Evolutionary conservation across 2,113 vertebrate species (phyloP), one percentile per base, ranked within the genome.

Genomic region (Chascanopsetta lugubris): DNA sequence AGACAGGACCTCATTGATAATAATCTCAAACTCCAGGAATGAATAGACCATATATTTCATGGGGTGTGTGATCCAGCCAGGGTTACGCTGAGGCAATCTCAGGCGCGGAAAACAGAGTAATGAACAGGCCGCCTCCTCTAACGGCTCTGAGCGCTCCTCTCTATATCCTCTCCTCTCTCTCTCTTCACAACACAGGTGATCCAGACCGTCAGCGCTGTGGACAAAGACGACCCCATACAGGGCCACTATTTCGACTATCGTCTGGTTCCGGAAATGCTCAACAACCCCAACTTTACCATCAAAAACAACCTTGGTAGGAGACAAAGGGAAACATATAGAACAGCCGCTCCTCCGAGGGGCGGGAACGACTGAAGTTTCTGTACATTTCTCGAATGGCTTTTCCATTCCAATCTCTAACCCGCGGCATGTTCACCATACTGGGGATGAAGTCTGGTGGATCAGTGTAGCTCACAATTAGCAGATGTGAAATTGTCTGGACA

Each of bases 241-340:
- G 97, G 97, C 63, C 97, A 99, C 90, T 95, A 93, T 76, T 99
- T 99, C 85, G 90, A 97, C 77, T 99, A 97, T 70, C 95, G 96
- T 38, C 94, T 99, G 43, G 91, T 95, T 58, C 95, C 95, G 1
- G 96, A 99, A 91, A 95, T 97, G 94, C 92, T 89, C 76, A 96
- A 96, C 90, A 99, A 99, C 72, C 97, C 97, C 26, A 99, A 99
- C 87, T 99, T 99, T 74, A 98, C 97, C 75, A 98, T 99, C 82
- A 97, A 96, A 92, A 96, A 98, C 89, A 99, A 99, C 76, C 83
- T 75, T 81, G 86, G 89, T 89, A 55, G 69, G 80, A 29, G 61
- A 49, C n/a, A 42, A 49, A 45, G 20, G 8, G 13, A 25, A 48
- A 5, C 24, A 8, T 3, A 3, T 1, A 9, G 13, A 22, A 9